A percentile compares a stretch with the other conserved stretches of the same genome.
Conservation (phyloP, 64 coral and sea anemone species). For the Stylophora pistillata region DNA sequence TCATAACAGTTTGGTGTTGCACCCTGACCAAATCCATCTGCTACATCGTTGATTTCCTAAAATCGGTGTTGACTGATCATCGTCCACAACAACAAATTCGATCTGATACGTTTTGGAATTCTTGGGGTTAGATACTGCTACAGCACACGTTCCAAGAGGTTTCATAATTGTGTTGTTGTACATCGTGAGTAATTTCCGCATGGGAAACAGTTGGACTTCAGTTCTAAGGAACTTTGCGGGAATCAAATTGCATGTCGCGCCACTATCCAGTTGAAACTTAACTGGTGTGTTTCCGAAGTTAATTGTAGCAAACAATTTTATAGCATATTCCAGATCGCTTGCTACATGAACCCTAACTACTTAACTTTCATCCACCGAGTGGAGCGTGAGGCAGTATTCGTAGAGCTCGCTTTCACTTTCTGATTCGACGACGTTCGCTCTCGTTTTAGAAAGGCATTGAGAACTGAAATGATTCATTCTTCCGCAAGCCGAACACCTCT, state of each 20-base stretch:
- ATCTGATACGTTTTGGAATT: constrained; percentile 33
- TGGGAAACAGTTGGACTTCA: neutral
- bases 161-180: constrained; percentile 22
- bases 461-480: constrained; percentile 49
- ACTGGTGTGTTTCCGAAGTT: neutral
- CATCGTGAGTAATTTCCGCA: constrained; percentile 28
- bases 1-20: constrained; percentile 34
- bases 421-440: neutral
- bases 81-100: constrained; percentile 31
- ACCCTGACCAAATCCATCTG: constrained; percentile 48
- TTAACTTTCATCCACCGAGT: constrained; percentile 14
- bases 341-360: neutral
- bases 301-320: constrained; percentile 10
- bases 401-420: constrained; percentile 4
- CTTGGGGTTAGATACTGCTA: constrained; percentile 41
- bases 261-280: constrained; percentile 22
- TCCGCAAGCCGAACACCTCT: constrained; percentile 20
- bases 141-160: constrained; percentile 14
- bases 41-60: constrained; percentile 38
- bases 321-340: constrained; percentile 16
- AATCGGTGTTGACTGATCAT: constrained; percentile 8
- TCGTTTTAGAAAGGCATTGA: constrained; percentile 20
- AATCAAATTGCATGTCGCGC: constrained; percentile 3
- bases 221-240: constrained; percentile 4
- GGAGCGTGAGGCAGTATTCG: constrained; percentile 17